These are phyloP conservation scores for Eudyptes chrysolophus DNA, from an alignment of 2,113 vertebrate genomes.

Conservation along the genomic window DNA sequence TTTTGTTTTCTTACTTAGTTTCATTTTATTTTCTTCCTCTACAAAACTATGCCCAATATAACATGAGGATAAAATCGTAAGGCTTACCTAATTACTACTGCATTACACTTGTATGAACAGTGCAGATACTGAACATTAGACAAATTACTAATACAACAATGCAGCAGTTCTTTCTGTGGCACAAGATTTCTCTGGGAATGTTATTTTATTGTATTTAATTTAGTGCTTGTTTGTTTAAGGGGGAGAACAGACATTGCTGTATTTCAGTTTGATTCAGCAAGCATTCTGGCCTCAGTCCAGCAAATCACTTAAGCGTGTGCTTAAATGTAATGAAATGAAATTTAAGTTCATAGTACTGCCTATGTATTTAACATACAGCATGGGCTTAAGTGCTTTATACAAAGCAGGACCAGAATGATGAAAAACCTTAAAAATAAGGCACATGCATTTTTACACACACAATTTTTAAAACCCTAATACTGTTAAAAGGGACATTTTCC, in stretches of 20 bases:
- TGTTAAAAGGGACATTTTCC: constrained; percentile 49
- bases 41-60: not conserved
- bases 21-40: not conserved
- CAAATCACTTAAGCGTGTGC: constrained; percentile 23
- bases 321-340: constrained; percentile 46
- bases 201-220: constrained; percentile 64
- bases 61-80: not conserved
- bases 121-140: not conserved
- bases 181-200: constrained; percentile 55
- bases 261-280: constrained; percentile 50
- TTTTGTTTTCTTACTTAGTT: constrained; percentile 10
- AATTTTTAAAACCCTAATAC: not conserved
- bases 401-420: not conserved
- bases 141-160: constrained; percentile 12
- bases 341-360: not conserved
- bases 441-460: not conserved
- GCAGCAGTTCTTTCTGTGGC: constrained; percentile 5
- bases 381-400: constrained; percentile 5
- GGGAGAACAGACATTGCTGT: constrained; percentile 21
- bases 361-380: not conserved
- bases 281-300: constrained; percentile 27
- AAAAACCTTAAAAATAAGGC: not conserved
- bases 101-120: constrained; percentile 7
- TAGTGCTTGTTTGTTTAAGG: constrained; percentile 53
- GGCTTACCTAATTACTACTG: not conserved